phyloP scores from a whole-genome alignment of 2,888 invertebrate genomes.

The Notocelia uddmanniana region DNA sequence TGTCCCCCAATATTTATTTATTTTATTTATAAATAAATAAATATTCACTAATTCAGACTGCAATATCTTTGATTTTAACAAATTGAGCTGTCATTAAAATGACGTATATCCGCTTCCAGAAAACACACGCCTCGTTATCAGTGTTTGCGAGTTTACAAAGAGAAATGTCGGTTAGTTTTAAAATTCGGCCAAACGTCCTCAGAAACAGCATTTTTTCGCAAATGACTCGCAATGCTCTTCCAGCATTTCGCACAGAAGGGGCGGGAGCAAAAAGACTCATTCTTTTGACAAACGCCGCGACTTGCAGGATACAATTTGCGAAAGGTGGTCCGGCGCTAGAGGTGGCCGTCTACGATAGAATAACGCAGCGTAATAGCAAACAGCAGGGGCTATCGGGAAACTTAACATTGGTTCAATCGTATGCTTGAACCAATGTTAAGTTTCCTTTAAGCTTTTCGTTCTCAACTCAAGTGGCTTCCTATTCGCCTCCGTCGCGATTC shows the following conservation, averaged over 20 bases:
- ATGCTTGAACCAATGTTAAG: too few species aligned
- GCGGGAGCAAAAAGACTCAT: conserved; percentile 67
- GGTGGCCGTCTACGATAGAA: conserved; percentile 14
- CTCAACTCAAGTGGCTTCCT: too few species aligned
- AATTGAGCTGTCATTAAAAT: neutral
- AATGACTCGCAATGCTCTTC: conserved; percentile 14
- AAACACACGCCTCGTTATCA: too few species aligned
- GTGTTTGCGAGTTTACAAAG: neutral
- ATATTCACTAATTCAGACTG: too few species aligned
- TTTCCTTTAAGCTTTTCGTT: too few species aligned
- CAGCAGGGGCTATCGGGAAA: conserved; percentile 21
- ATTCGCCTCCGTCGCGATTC: too few species aligned
- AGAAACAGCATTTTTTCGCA: neutral
- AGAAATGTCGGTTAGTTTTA: neutral
- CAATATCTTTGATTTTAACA: too few species aligned
- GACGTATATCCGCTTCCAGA: neutral
- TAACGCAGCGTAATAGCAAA: neutral
- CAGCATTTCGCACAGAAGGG: neutral
- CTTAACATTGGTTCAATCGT: conserved; percentile 1
- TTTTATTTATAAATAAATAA: too few species aligned
- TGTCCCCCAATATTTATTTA: too few species aligned
- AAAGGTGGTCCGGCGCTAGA: conserved; percentile 56
- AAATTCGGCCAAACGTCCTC: neutral
- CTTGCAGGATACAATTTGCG: conserved; percentile 72
- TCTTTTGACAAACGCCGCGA: conserved; percentile 72